Conservation (phyloP, 2,888 invertebrate species). For the Hirtodrosophila alboralis region DNA sequence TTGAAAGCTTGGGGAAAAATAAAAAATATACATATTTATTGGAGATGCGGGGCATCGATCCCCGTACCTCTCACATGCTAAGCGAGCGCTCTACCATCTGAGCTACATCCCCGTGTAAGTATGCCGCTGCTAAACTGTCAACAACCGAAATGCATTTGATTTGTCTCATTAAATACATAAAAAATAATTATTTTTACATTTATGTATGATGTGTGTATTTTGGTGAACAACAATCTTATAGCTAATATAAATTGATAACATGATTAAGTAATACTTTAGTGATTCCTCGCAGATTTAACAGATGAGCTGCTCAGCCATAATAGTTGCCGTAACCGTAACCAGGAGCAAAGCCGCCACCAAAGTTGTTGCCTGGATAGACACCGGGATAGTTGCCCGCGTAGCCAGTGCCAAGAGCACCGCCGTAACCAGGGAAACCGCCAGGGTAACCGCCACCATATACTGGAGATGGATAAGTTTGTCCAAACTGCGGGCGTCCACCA, state of each 20-base stretch:
- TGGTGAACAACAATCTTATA: constrained; percentile 49
- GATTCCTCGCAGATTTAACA: not conserved
- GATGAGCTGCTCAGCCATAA: constrained; percentile 34
- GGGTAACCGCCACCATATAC: constrained; percentile 48
- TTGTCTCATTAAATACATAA: not conserved
- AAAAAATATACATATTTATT: constrained; percentile 17
- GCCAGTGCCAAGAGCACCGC: constrained; percentile 49
- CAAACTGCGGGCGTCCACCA: constrained; percentile 34
- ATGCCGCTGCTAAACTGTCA: fast-evolving
- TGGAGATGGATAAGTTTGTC: constrained; percentile 34
- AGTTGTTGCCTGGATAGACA: constrained; percentile 25
- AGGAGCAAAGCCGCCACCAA: constrained; percentile 9
- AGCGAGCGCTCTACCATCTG: constrained; percentile 85
- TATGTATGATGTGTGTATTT: constrained; percentile 9
- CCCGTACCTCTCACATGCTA: constrained; percentile 85
- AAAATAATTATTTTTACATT: not conserved
- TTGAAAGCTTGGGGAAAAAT: not conserved
- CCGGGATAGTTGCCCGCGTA: constrained; percentile 41
- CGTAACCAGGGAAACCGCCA: constrained; percentile 30
- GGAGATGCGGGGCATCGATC: constrained; percentile 84
- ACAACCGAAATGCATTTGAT: not conserved
- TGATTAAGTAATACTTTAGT: constrained; percentile 49
- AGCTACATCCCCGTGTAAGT: constrained; percentile 82
- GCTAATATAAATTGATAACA: constrained; percentile 41
- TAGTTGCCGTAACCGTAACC: constrained; percentile 38